A percentile compares a stretch with the other conserved stretches of the same genome.
phyloP scores from a whole-genome alignment of 2,888 invertebrate genomes.

The Agrotis puta region DNA sequence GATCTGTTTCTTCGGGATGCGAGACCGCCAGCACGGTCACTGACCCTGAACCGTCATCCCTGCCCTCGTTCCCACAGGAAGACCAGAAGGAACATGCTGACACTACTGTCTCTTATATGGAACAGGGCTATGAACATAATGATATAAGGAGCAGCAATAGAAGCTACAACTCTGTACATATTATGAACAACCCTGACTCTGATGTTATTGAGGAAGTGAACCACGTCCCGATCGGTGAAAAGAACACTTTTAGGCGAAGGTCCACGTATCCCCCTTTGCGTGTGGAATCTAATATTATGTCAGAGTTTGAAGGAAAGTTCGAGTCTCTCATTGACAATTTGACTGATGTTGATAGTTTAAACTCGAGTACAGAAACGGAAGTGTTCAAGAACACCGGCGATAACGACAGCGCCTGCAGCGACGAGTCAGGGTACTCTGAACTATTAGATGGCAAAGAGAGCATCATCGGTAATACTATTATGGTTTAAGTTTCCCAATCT shows the following conservation, averaged over 20 bases:
- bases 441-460: slow-evolving; percentile 91
- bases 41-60: slow-evolving; percentile 89
- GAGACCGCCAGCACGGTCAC: slow-evolving; percentile 95
- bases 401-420: slow-evolving; percentile 96
- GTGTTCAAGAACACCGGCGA: slow-evolving; percentile 90
- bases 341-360: slow-evolving; percentile 83
- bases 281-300: slow-evolving; percentile 73
- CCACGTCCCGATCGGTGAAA: slow-evolving; percentile 88
- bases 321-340: slow-evolving; percentile 86
- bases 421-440: slow-evolving; percentile 98
- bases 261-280: slow-evolving; percentile 87
- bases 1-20: slow-evolving; percentile 95
- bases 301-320: slow-evolving; percentile 82
- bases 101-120: slow-evolving; percentile 79
- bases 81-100: slow-evolving; percentile 82
- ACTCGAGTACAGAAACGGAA: slow-evolving; percentile 86
- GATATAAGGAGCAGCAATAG: slow-evolving; percentile 68
- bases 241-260: slow-evolving; percentile 82
- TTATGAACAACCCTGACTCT: slow-evolving; percentile 61
- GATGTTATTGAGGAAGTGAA: slow-evolving; percentile 80
- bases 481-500: slow-evolving; percentile 78
- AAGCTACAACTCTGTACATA: slow-evolving; percentile 74
- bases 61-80: slow-evolving; percentile 85
- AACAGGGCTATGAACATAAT: slow-evolving; percentile 72
- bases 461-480: slow-evolving; percentile 88